Evolutionary conservation across 2,113 vertebrate genomes (phyloP), one percentile per base, ranked within the genome.

Genomic region (Clarias batrachus): DNA sequence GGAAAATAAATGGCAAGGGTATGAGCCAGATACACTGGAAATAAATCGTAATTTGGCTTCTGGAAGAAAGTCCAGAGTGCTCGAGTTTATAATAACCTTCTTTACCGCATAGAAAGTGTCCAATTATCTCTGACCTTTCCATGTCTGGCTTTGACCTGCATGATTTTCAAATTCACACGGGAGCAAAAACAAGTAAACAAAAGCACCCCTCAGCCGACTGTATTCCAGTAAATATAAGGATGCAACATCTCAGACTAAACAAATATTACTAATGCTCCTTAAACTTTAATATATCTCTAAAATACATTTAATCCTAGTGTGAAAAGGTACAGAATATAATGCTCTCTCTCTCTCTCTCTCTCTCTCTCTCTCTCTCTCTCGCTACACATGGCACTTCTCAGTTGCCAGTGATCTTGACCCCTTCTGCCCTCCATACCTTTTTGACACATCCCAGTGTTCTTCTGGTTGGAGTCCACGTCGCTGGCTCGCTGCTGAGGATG

Each of bases 1-100:
- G 90, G 91, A 93, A 93, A 94, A 91, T 93, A 91, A 89, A 91
- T 85, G 74, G 82, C 88, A 86, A 92, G 91, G 89, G 89, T 87
- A 90, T 91, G 91, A 91, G 78, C 88, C 90, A 86, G 89, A 66
- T 85, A 86, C 89, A 54, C 66, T 73, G 88, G 81, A 86, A 87
- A 78, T 73, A 83, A 83, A 60, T 60, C 17, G 12, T 71, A 52
- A 81, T 59, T 84, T 70, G 1, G 52, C 25, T 81, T 81, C 33
- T 70, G 60, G 68, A 33, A 41, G 19, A 68, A 68, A 23, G 21
- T 57, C 74, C 52, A 62, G 82, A 59, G 23, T 62, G 56, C 56
- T 84, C 4, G 81, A 81, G 81, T 65, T 74, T 70, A 71, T 70
- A 83, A 66, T 68, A 13, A 62, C 76, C 70, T 73, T 37, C 57